phyloP scores from a whole-genome alignment of 2,888 invertebrate species.

The Pocota personata region DNA sequence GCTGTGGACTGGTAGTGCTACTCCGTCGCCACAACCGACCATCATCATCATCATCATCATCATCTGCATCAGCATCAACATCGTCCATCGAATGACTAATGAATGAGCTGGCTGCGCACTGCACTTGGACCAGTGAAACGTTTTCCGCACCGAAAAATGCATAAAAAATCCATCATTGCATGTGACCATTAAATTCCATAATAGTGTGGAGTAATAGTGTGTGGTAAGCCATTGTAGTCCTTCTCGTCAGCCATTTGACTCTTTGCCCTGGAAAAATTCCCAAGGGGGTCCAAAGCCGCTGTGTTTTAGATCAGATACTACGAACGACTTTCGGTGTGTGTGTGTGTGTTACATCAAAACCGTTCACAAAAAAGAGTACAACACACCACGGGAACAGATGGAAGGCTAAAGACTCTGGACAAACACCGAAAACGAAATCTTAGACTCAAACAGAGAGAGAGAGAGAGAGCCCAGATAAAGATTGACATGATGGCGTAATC shows the following conservation, averaged over 20 bases:
- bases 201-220: conserved; percentile 58
- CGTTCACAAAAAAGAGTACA: not conserved
- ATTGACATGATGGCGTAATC: conserved; percentile 69
- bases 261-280: conserved; percentile 67
- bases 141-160: conserved; percentile 62
- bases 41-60: conserved; percentile 33
- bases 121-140: conserved; percentile 29
- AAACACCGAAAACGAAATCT: conserved; percentile 47
- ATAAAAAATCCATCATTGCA: conserved; percentile 70
- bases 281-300: conserved; percentile 31
- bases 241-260: conserved; percentile 62
- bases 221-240: conserved; percentile 27
- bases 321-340: not conserved
- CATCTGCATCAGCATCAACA: conserved; percentile 11
- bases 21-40: conserved; percentile 15
- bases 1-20: conserved; percentile 40
- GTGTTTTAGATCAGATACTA: conserved; percentile 7
- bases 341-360: conserved; percentile 10
- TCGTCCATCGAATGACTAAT: conserved; percentile 69
- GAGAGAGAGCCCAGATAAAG: conserved; percentile 42
- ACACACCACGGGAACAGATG: conserved; percentile 7
- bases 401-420: conserved; percentile 26
- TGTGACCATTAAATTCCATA: conserved; percentile 71
- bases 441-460: not conserved
- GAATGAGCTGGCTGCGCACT: conserved; percentile 63